These are phyloP conservation scores for Cyclura pinguis DNA, from an alignment of 2,797 vertebrate species.

Conservation along the genomic window DNA sequence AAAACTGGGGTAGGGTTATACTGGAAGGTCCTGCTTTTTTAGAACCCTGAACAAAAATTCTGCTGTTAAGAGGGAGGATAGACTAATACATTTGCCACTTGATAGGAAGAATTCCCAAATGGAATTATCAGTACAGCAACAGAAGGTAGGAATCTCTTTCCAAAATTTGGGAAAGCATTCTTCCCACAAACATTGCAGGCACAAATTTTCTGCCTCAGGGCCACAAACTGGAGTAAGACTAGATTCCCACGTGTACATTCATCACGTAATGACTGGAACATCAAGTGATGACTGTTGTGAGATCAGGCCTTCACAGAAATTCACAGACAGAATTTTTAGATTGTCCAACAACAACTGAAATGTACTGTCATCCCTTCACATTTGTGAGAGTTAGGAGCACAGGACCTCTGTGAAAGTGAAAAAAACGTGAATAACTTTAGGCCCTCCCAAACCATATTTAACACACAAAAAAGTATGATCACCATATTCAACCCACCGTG, in stretches of 20 bases:
- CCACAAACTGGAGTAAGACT: background rate
- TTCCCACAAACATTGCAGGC: background rate
- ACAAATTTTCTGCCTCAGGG: background rate
- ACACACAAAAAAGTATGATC: too few relatives aligned
- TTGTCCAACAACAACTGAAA: background rate
- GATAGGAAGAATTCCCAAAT: background rate
- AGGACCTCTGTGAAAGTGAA: too few relatives aligned
- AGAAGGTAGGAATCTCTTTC: background rate
- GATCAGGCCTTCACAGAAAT: background rate
- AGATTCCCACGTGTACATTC: background rate
- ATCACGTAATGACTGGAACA: background rate
- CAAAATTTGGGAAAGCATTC: background rate
- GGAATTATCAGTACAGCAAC: background rate
- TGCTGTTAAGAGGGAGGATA: background rate
- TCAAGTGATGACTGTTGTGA: background rate
- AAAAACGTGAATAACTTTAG: too few relatives aligned
- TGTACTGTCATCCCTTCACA: background rate
- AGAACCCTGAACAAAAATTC: background rate
- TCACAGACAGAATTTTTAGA: background rate
- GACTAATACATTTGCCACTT: background rate
- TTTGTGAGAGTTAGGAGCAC: too few relatives aligned
- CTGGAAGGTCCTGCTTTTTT: background rate
- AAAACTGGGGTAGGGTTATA: background rate
- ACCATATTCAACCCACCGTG: too few relatives aligned
- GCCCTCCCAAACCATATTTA: too few relatives aligned